Conservation (phyloP, 2,113 vertebrate species). For the Mus spicilegus region DNA sequence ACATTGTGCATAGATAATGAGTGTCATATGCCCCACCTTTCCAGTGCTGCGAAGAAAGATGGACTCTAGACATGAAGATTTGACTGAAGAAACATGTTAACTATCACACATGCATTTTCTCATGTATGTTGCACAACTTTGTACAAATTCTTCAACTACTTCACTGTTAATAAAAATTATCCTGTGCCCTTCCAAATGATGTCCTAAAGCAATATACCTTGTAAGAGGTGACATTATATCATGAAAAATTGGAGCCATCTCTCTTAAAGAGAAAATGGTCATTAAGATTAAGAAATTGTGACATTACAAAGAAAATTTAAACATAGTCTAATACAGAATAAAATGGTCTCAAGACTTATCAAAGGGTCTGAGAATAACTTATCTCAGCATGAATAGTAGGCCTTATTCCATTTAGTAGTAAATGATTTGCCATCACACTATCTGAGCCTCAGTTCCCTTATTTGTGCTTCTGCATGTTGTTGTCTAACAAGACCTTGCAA, state of each 20-base stretch:
- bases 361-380: background rate
- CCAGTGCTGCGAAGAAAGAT: background rate
- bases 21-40: background rate
- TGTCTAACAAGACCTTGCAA: background rate
- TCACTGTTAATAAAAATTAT: background rate
- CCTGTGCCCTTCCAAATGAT: background rate
- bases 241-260: background rate
- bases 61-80: background rate
- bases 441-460: background rate
- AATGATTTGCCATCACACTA: background rate
- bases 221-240: background rate
- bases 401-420: background rate
- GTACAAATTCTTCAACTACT: background rate
- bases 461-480: background rate
- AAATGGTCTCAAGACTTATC: background rate
- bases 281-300: background rate
- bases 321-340: background rate
- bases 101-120: background rate
- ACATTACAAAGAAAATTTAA: background rate
- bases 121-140: background rate
- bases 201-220: background rate
- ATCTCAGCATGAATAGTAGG: too few species aligned
- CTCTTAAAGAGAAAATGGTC: background rate
- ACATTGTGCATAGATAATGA: background rate
- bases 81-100: background rate